phyloP scores from a whole-genome alignment of 2,888 invertebrate species.

The Cataglyphis cursor region DNA sequence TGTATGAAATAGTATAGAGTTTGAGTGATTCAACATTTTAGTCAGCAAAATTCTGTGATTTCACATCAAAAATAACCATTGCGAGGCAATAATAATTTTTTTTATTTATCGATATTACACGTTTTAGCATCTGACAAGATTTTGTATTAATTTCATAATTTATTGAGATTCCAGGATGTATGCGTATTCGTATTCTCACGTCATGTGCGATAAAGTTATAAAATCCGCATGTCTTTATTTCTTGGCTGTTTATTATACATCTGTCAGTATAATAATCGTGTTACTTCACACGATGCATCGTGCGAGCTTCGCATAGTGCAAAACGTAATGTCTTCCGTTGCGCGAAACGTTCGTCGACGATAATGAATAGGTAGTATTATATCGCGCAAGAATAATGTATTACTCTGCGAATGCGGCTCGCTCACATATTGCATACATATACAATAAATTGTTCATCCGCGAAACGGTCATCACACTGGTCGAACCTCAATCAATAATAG shows the following conservation, averaged over 20 bases:
- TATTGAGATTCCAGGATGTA: not conserved
- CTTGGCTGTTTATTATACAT: constrained; percentile 22
- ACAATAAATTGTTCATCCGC: constrained; percentile 3
- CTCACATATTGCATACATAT: not conserved
- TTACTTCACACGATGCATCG: constrained; percentile 14
- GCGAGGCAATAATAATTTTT: not conserved
- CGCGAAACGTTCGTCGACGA: constrained; percentile 41
- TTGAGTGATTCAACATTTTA: not conserved
- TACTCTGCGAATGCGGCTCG: not conserved
- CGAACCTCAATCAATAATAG: not conserved
- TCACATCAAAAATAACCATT: not conserved
- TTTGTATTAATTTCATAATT: not conserved
- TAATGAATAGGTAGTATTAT: constrained; percentile 46
- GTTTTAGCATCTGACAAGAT: not conserved
- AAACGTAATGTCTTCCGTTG: constrained; percentile 41
- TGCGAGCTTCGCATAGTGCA: constrained; percentile 44
- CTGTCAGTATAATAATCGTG: constrained; percentile 17
- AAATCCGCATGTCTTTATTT: constrained; percentile 9
- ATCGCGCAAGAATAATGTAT: constrained; percentile 52
- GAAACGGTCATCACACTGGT: not conserved
- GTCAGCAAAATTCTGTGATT: not conserved
- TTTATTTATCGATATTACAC: not conserved
- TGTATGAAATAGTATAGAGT: not conserved
- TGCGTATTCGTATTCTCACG: not conserved
- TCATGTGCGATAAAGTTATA: not conserved